Percentiles rank a stretch among this genome's conserved stretches.
Conservation (phyloP, 1,140 invertebrate genomes). For the Andricus grossulariae region DNA sequence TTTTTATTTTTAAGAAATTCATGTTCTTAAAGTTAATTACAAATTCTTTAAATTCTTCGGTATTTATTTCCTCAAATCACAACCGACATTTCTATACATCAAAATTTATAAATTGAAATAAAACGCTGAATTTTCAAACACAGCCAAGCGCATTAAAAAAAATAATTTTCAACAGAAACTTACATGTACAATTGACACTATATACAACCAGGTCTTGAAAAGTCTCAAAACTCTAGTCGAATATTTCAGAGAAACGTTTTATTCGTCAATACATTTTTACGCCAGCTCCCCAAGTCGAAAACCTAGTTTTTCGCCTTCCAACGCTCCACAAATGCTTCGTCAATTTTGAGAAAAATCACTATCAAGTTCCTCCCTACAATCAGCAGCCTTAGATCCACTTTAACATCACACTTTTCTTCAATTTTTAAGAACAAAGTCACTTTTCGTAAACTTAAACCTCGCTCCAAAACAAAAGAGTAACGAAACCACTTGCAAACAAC, state of each 20-base stretch:
- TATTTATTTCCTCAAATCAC: conserved; percentile 8
- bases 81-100: conserved; percentile 22
- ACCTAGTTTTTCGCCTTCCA: neutral
- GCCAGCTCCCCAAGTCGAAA: neutral
- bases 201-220: neutral
- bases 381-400: neutral
- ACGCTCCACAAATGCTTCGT: neutral
- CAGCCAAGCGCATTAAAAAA: conserved; percentile 20
- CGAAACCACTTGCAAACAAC: conserved; percentile 70
- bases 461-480: conserved; percentile 17
- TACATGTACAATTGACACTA: conserved; percentile 28
- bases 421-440: neutral
- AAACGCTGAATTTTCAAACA: conserved; percentile 29
- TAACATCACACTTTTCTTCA: neutral
- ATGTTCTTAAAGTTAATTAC: conserved; percentile 16
- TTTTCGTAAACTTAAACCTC: neutral
- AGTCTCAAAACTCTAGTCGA: neutral
- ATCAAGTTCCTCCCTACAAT: neutral
- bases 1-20: conserved; percentile 30
- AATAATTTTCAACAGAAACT: conserved; percentile 4
- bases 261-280: neutral
- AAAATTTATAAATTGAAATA: conserved; percentile 18
- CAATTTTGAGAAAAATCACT: neutral
- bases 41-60: conserved; percentile 5
- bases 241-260: neutral